Conservation (phyloP, 2,888 invertebrate species). For the Acanthosepion lycidas region DNA sequence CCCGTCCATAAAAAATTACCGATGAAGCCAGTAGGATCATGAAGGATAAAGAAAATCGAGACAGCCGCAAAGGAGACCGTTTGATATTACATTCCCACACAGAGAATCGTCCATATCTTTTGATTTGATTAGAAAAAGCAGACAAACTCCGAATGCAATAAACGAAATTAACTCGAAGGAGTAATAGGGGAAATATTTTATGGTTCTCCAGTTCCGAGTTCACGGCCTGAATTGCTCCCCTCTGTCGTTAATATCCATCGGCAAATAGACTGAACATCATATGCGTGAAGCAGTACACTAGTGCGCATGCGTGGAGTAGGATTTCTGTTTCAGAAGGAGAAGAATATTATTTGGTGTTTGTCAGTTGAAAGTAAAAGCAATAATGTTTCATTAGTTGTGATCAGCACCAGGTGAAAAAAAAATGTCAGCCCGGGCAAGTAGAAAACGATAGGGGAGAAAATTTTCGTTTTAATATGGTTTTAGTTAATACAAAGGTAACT, state of each 20-base stretch:
- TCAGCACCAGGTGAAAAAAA: not conserved
- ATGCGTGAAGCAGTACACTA: not conserved
- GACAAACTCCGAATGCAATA: not conserved
- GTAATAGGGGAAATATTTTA: constrained; percentile 33
- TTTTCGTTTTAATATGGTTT: not conserved
- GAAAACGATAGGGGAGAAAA: not conserved
- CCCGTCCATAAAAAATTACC: not conserved
- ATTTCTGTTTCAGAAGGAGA: not conserved
- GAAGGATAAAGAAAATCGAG: not conserved
- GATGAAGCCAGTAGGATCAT: not conserved
- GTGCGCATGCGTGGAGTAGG: not conserved
- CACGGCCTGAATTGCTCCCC: not conserved
- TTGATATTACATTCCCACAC: constrained; percentile 18
- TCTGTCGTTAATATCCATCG: not conserved
- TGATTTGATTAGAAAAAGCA: constrained; percentile 33
- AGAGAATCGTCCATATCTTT: constrained; percentile 8
- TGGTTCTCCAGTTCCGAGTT: not conserved
- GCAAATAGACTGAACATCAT: not conserved
- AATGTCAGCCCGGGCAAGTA: not conserved
- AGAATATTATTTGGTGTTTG: not conserved
- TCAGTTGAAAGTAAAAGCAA: not conserved
- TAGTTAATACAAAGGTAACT: no score
- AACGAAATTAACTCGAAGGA: constrained; percentile 22
- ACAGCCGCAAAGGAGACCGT: not conserved
- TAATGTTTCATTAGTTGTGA: not conserved